These are phyloP conservation scores for Podarcis raffonei DNA, from an alignment of 2,113 vertebrate genomes.

Conservation along the genomic window DNA sequence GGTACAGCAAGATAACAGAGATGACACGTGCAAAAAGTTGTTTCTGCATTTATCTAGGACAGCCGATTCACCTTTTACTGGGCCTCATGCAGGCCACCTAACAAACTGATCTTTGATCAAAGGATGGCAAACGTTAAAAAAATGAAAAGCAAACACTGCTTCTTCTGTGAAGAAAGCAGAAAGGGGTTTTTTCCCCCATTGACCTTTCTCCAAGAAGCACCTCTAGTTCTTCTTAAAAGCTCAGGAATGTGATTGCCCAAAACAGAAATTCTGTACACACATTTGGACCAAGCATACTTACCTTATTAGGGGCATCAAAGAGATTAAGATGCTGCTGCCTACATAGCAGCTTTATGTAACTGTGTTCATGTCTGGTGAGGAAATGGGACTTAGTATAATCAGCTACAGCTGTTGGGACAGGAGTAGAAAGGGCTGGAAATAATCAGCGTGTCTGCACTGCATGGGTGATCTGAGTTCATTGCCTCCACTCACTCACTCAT, in stretches of 20 bases:
- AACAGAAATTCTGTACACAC: not conserved
- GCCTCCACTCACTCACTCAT: not conserved
- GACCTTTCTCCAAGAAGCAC: not conserved
- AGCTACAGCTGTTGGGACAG: conserved; percentile 12
- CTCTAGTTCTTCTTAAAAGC: not conserved
- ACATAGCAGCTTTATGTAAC: conserved; percentile 17
- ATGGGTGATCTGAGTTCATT: conserved; percentile 23
- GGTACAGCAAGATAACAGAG: not conserved
- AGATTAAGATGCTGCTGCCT: conserved; percentile 7
- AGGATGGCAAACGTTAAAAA: not conserved
- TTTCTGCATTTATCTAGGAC: not conserved
- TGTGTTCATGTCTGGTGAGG: conserved; percentile 12
- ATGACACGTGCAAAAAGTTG: not conserved
- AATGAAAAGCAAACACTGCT: not conserved
- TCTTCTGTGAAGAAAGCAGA: not conserved
- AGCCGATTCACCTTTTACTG: not conserved
- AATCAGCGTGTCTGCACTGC: conserved; percentile 9
- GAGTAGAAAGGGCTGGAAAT: conserved; percentile 19
- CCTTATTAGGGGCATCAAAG: not conserved
- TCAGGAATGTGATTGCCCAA: not conserved
- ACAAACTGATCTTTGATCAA: conserved; percentile 3
- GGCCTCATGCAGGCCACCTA: not conserved
- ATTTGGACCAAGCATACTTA: not conserved
- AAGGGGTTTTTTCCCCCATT: not conserved
- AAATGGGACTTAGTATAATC: conserved; percentile 19